Evolutionary conservation across 2,113 vertebrate genomes (phyloP).

Genomic region (Brachirus orientalis): DNA sequence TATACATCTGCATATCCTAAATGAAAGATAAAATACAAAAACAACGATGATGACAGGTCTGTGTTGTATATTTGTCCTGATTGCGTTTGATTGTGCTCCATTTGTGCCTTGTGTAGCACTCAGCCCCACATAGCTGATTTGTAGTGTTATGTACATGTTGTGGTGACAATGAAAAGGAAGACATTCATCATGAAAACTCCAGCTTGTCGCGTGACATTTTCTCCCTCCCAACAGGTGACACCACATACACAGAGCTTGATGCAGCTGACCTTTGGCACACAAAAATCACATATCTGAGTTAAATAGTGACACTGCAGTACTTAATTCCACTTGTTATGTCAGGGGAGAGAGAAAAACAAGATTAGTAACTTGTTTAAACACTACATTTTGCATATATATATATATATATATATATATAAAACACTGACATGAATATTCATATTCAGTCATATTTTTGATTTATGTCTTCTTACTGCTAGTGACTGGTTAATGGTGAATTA

Average conservation of each 20-base stretch:
- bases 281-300: constrained; percentile 28
- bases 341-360: constrained; percentile 1
- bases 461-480: neutral
- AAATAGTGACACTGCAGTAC: constrained; percentile 1
- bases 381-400: constrained; percentile 2
- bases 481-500: constrained; percentile 42
- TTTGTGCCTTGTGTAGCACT: no score
- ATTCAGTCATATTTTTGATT: neutral
- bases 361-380: constrained; percentile 3
- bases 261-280: constrained; percentile 3
- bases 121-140: neutral
- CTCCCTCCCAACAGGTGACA: constrained; percentile 13
- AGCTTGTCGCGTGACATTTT: constrained; percentile 13
- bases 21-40: no score
- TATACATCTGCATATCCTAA: neutral
- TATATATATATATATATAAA: no score
- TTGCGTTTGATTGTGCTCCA: neutral
- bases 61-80: neutral
- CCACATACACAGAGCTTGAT: neutral
- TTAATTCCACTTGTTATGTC: neutral
- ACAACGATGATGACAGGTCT: neutral
- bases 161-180: constrained; percentile 18
- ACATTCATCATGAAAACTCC: constrained; percentile 13
- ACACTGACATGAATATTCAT: neutral
- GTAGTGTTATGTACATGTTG: neutral